Conservation (phyloP, 2,797 vertebrate species). For the Pipistrellus pygmaeus region DNA sequence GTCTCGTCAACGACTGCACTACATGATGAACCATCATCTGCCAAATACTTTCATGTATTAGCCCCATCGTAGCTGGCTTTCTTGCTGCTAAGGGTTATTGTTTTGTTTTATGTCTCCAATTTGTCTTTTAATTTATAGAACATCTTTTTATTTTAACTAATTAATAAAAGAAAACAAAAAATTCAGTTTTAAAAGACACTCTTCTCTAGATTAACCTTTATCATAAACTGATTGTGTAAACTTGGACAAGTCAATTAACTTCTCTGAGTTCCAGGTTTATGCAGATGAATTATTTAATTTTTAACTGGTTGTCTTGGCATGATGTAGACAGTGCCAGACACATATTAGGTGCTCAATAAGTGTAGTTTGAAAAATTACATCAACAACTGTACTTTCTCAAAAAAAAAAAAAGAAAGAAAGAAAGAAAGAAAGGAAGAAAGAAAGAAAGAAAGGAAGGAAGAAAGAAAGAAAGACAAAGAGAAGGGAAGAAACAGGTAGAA, state of each 20-base stretch:
- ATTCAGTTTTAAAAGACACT: slow-evolving; percentile 32
- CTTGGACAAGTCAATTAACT: not conserved
- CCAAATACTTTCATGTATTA: rapidly evolving
- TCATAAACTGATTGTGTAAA: not conserved
- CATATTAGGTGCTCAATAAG: not conserved
- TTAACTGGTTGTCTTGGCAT: not conserved
- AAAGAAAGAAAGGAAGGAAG: too few species aligned
- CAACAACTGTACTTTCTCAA: not conserved
- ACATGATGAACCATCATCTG: rapidly evolving
- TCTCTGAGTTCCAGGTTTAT: not conserved
- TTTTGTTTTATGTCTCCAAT: not conserved
- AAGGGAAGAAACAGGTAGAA: not conserved
- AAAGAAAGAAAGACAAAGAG: not conserved
- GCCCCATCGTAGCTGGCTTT: not conserved
- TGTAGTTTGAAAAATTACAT: slow-evolving; percentile 24
- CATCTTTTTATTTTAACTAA: slow-evolving; percentile 39
- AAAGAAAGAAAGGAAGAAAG: too few species aligned
- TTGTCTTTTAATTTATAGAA: not conserved
- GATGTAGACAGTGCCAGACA: not conserved
- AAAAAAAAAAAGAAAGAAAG: not conserved
- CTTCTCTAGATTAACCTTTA: not conserved
- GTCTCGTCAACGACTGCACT: not conserved
- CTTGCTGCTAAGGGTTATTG: not conserved
- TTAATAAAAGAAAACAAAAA: slow-evolving; percentile 13
- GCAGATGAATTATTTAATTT: not conserved